Percentiles rank a stretch among this genome's conserved stretches.
These are phyloP conservation scores for Siniperca knerii DNA, from an alignment of 2,113 vertebrate genomes.

Conservation along the genomic window DNA sequence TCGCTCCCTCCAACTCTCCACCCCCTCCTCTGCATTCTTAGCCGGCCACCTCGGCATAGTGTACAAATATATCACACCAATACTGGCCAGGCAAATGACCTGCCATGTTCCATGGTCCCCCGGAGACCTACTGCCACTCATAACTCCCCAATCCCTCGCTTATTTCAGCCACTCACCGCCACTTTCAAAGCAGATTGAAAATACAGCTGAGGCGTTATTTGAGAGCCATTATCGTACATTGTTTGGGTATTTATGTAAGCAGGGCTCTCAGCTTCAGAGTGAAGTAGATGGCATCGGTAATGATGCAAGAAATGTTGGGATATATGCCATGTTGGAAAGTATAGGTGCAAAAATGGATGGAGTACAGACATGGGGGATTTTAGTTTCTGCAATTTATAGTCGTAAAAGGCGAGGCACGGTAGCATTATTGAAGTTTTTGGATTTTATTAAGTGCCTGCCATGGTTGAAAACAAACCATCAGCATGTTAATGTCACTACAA, in stretches of 20 bases:
- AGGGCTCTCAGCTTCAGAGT: slow-evolving; percentile 13
- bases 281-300: slow-evolving; percentile 34
- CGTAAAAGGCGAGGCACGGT: background rate
- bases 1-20: slow-evolving; percentile 21
- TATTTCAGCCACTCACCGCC: slow-evolving; percentile 59
- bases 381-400: slow-evolving; percentile 14
- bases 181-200: slow-evolving; percentile 57
- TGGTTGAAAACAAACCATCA: slow-evolving; percentile 2
- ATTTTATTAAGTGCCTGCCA: background rate
- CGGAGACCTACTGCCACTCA: slow-evolving; percentile 61
- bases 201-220: slow-evolving; percentile 50
- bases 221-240: slow-evolving; percentile 34
- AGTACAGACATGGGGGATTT: slow-evolving; percentile 18
- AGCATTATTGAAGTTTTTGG: background rate
- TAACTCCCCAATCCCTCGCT: slow-evolving; percentile 53
- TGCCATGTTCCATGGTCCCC: slow-evolving; percentile 57
- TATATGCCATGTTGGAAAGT: background rate
- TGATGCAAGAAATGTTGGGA: slow-evolving; percentile 38
- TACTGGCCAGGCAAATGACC: slow-evolving; percentile 66
- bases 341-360: slow-evolving; percentile 18
- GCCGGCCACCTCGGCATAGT: slow-evolving; percentile 22
- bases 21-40: slow-evolving; percentile 32
- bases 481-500: slow-evolving; percentile 1
- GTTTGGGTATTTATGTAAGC: slow-evolving; percentile 52
- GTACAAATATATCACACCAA: slow-evolving; percentile 62